Percentiles rank a stretch among this genome's conserved stretches.
Evolutionary conservation across 2,888 invertebrate genomes (phyloP).

Genomic region (Eumerus sabulonum): DNA sequence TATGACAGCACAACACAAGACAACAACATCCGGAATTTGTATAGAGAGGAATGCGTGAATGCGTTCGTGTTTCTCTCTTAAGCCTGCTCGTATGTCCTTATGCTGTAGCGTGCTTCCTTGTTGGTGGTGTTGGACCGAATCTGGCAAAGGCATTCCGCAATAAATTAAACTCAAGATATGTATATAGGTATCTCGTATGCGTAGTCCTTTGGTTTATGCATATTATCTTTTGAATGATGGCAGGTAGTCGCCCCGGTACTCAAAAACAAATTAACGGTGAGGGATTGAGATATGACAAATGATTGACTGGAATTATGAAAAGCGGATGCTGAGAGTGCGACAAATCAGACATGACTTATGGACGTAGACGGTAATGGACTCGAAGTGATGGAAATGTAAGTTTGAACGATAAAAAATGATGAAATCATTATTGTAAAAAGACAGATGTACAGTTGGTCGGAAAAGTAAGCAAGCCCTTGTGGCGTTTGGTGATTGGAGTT

Average conservation of each 20-base stretch:
- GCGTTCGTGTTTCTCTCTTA: neutral
- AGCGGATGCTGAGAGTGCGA: constrained; percentile 10
- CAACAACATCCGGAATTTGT: constrained; percentile 29
- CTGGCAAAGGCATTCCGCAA: constrained; percentile 48
- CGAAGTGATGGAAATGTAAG: no score
- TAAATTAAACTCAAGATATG: constrained; percentile 58
- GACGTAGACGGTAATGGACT: no score
- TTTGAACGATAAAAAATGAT: no score
- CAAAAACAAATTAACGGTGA: constrained; percentile 16
- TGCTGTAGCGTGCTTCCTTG: no score
- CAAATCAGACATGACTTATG: neutral
- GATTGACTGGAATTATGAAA: constrained; percentile 37
- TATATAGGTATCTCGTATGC: constrained; percentile 58
- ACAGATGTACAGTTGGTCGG: no score
- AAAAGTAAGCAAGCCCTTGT: no score
- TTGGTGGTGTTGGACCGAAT: constrained; percentile 37
- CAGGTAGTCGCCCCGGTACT: neutral
- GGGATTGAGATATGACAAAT: constrained; percentile 44
- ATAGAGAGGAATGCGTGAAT: constrained; percentile 22
- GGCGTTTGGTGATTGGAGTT: no score
- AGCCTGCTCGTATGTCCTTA: neutral
- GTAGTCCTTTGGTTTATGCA: constrained; percentile 52
- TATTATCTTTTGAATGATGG: constrained; percentile 11
- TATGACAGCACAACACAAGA: neutral
- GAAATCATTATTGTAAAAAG: no score